These are phyloP conservation scores for Panthera tigris DNA, from an alignment of 2,113 vertebrate species.

Conservation along the genomic window DNA sequence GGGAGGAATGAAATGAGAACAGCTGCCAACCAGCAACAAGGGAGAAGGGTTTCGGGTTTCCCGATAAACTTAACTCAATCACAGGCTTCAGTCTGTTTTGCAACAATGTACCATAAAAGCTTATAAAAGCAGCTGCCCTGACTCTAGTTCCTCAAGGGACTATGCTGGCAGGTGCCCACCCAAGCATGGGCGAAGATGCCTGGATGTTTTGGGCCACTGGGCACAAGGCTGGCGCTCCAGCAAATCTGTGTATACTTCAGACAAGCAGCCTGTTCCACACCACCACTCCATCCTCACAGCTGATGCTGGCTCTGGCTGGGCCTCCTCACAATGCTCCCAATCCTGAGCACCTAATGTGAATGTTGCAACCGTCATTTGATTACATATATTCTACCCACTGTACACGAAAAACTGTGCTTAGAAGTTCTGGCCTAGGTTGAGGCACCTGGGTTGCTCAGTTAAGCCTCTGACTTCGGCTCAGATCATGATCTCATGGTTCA, in stretches of 20 bases:
- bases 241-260: conserved; percentile 14
- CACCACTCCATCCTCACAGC: background rate
- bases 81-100: conserved; percentile 53
- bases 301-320: background rate
- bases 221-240: background rate
- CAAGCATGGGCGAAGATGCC: conserved; percentile 14
- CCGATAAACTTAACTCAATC: conserved; percentile 24
- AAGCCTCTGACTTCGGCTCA: too few species aligned
- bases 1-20: conserved; percentile 45
- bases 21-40: conserved; percentile 9
- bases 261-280: background rate
- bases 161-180: background rate
- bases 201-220: background rate
- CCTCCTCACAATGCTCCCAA: background rate
- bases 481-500: too few species aligned
- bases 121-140: conserved; percentile 50
- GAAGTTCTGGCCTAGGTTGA: background rate
- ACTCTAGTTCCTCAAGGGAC: background rate
- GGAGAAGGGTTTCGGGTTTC: conserved; percentile 47
- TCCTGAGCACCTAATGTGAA: conserved; percentile 2
- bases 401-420: background rate
- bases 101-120: conserved; percentile 34
- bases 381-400: background rate
- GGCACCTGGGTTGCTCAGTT: too few species aligned
- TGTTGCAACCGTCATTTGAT: background rate